These are phyloP conservation scores for Tiliqua scincoides DNA, from an alignment of 2,113 vertebrate genomes.

Conservation along the genomic window DNA sequence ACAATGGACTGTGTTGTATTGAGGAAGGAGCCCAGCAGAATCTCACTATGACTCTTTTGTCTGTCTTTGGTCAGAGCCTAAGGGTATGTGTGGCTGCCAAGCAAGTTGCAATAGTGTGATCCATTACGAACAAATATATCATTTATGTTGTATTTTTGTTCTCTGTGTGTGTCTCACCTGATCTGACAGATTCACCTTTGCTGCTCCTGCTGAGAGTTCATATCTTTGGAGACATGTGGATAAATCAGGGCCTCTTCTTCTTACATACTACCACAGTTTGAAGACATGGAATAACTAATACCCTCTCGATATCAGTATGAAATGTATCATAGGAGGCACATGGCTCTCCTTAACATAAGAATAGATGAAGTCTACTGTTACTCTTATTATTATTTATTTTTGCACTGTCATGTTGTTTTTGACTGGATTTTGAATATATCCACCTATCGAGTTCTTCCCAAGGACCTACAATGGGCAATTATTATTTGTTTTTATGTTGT, in stretches of 20 bases:
- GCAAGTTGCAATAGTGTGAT: slow-evolving; percentile 34
- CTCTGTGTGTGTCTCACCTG: neutral
- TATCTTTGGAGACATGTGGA: neutral
- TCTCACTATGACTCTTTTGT: slow-evolving; percentile 36
- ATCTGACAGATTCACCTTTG: neutral
- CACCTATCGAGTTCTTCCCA: too few species aligned
- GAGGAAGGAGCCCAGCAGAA: slow-evolving; percentile 15
- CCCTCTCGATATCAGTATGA: neutral
- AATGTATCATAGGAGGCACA: neutral
- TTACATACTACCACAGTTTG: neutral
- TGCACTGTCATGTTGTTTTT: too few species aligned
- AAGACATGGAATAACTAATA: neutral
- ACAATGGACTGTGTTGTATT: slow-evolving; percentile 30
- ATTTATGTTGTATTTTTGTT: neutral
- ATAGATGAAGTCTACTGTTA: neutral
- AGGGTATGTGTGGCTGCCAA: slow-evolving; percentile 24
- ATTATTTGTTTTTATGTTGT: too few species aligned
- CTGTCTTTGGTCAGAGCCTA: slow-evolving; percentile 26
- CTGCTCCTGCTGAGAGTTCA: slow-evolving; percentile 12
- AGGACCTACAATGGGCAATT: too few species aligned
- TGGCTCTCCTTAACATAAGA: neutral
- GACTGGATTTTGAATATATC: too few species aligned
- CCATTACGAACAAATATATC: slow-evolving; percentile 20
- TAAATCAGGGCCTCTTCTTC: neutral
- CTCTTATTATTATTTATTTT: too few species aligned